Conservation (phyloP, 2,113 vertebrate genomes). For the Drymodes brunneopygia region DNA sequence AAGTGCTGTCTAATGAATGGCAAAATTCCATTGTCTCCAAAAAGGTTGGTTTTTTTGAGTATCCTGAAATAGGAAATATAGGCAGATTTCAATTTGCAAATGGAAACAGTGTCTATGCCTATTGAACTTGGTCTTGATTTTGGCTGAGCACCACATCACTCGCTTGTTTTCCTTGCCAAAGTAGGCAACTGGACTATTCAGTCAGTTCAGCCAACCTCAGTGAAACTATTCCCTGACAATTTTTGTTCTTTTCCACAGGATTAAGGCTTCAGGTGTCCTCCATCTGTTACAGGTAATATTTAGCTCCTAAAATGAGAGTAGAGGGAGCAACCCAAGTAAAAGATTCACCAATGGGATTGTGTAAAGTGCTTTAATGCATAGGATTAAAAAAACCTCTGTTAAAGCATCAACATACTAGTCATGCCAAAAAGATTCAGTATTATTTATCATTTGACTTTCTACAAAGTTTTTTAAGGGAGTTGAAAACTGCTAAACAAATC, state of each 20-base stretch:
- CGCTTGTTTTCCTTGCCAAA: neutral
- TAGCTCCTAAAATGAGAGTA: neutral
- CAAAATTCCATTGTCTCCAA: neutral
- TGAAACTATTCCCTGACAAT: neutral
- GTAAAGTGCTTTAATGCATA: neutral
- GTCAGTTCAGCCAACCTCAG: neutral
- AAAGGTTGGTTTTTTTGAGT: neutral
- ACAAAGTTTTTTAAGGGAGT: neutral
- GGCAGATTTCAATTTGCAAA: neutral
- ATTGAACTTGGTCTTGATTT: neutral
- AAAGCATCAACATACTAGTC: neutral
- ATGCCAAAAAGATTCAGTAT: neutral
- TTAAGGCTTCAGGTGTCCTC: neutral
- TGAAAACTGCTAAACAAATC: neutral
- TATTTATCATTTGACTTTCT: neutral
- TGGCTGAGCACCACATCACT: neutral
- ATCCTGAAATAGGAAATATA: neutral
- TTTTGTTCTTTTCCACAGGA: neutral
- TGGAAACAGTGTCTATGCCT: neutral
- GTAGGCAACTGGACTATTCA: neutral
- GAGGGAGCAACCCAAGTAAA: neutral
- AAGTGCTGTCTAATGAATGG: neutral
- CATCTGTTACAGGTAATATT: neutral
- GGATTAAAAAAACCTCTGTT: neutral
- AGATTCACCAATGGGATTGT: neutral